Base-by-base conservation (phyloP, 2,888 invertebrate genomes). In the Saturnia pavonia region DNA sequence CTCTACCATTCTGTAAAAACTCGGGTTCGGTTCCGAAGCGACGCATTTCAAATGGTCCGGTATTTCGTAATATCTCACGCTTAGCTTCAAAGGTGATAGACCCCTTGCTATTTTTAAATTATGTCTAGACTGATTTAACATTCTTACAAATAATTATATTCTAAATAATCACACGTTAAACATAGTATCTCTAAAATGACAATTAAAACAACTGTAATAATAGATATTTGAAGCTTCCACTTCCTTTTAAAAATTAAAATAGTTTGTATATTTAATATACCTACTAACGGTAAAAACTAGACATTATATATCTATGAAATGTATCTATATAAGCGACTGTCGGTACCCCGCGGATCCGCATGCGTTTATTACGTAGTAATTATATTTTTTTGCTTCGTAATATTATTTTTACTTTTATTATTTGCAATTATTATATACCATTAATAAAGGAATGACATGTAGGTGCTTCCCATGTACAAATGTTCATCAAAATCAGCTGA, bases 1-100 rank as follows among this genome's bases (percentile, higher is more conserved):
- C 79, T 96, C 96, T 42, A 97, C 96, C 96, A 96, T 96, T 72
- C 92, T 87, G 79, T 87, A 94, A 81, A 96, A 96, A 51, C 91
- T 92, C 0, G 96, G 95, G 77, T 95, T 82, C 0, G 85, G 81
- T 0, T 88, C 88, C 0, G 80, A 80, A 0, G 78, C 86, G 0
- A 94, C 80, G 0, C 81, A 72, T 63, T 80, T 71, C 42, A 95
- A 75, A 45, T 88, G 81, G 0, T 85, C 79, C 0, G 94, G 94
- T 12, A 95, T 91, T 70, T 91, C 89, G 73, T 91, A 91, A 68
- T 77, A 19, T 60, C 90, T 81, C 0, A 85, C 77, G 7, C 76
- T 72, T 0, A 74, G 70, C 11, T 71, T 72, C 19, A 73, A 40
- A 2, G 80, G 80, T 11, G 40, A 68, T 8, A 11, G 68, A 70